Conservation (phyloP, 1,140 invertebrate genomes). For the Argopecten irradians region DNA sequence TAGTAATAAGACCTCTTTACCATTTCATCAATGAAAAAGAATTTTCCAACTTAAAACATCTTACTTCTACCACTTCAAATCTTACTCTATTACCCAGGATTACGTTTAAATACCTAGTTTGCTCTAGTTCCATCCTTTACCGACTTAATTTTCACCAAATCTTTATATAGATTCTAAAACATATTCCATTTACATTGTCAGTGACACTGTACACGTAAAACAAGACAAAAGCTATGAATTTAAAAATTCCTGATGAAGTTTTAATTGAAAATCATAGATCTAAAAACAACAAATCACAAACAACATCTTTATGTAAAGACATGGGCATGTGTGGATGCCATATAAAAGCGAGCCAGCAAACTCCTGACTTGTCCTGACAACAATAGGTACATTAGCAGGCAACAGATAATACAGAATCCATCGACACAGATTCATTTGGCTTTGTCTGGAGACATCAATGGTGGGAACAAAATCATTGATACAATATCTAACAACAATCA, state of each 20-base stretch:
- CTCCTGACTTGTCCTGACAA: not conserved
- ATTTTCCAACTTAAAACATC: too few species aligned
- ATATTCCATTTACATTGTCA: not conserved
- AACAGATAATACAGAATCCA: not conserved
- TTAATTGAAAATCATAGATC: not conserved
- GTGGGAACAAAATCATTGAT: slow-evolving; percentile 16
- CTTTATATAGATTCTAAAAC: not conserved
- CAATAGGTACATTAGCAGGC: not conserved
- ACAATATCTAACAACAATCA: slow-evolving; percentile 23
- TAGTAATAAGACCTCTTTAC: too few species aligned
- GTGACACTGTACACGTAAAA: not conserved
- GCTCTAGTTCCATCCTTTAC: not conserved
- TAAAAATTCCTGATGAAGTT: not conserved
- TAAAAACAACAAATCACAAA: not conserved
- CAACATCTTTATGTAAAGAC: not conserved
- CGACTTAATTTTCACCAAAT: not conserved
- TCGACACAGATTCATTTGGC: not conserved
- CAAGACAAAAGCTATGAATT: not conserved
- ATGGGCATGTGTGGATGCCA: not conserved
- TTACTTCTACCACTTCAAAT: not conserved
- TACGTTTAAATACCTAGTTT: too few species aligned
- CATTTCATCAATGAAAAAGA: too few species aligned
- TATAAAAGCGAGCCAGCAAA: not conserved
- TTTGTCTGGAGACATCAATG: not conserved
- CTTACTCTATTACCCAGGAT: not conserved